Evolutionary conservation across 2,113 vertebrate species (phyloP).

Genomic region (Pomatorhinus ruficollis): DNA sequence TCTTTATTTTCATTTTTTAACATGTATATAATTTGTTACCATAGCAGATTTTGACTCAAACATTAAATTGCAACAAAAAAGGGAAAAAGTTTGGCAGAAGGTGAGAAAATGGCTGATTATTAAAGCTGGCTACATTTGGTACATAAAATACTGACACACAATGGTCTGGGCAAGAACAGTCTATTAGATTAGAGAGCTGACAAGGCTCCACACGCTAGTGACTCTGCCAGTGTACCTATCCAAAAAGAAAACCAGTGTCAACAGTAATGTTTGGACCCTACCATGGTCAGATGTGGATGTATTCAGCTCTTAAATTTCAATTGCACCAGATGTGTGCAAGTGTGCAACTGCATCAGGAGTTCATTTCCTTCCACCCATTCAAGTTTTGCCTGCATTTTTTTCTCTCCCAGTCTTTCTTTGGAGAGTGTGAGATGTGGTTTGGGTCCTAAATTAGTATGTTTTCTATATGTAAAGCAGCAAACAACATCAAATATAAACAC

Average conservation of each 20-base stretch:
- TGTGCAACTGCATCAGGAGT: constrained; percentile 27
- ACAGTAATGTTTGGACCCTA: constrained; percentile 53
- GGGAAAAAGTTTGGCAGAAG: constrained; percentile 37
- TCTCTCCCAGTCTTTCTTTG: background rate
- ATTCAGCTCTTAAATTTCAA: constrained; percentile 57
- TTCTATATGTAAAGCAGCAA: background rate
- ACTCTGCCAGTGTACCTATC: constrained; percentile 56
- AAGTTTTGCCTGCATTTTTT: background rate
- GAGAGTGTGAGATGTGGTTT: background rate
- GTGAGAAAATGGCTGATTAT: constrained; percentile 22
- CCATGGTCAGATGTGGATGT: constrained; percentile 37
- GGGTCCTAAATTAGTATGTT: background rate
- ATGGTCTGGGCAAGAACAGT: constrained; percentile 64
- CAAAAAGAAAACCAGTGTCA: constrained; percentile 62
- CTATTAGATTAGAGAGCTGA: constrained; percentile 70
- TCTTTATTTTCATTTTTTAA: constrained; percentile 47
- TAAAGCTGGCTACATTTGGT: constrained; percentile 55
- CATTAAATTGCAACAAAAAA: constrained; percentile 14
- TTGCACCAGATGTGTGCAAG: constrained; percentile 60
- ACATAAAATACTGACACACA: constrained; percentile 65
- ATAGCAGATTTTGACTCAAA: constrained; percentile 50
- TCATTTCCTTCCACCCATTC: background rate
- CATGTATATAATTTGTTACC: constrained; percentile 52
- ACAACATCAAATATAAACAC: background rate
- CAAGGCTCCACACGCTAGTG: constrained; percentile 25